Base-by-base conservation (phyloP, 2,888 invertebrate species). In the Erpobdella octoculata region DNA sequence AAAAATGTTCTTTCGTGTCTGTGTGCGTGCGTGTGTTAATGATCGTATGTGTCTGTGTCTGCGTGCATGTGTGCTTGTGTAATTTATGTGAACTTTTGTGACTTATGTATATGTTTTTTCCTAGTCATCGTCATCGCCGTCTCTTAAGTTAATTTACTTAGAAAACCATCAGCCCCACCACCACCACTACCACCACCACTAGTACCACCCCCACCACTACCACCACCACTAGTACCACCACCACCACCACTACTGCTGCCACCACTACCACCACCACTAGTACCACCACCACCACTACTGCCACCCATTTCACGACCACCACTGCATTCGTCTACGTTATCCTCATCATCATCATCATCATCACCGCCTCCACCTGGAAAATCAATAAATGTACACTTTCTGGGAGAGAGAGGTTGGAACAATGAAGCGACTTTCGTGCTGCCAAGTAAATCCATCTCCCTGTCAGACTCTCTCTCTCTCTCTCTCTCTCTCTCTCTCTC, bases 351-450 rank as follows among this genome's bases (percentile, higher is more conserved):
- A 28, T 53, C 53, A 28, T 53, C 53, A 9, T 53, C 53, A 3
- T 53, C 48, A 9, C 28, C 28, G 53, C 53, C 28, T 53, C 53
- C 53, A 53, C 53, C 53, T 53, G 53, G 53, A 53, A 53, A 53
- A 53, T 53, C 53, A 53, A 53, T 53, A 53, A 3, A 28, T 53
- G 53, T 53, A 53, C 28, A 53, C 53, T 53, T 53, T 53, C 53
- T 28, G 28, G 21, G 53, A 25, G n/a, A n/a, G n/a, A n/a, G n/a
- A n/a, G n/a, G n/a, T n/a, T n/a, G 28, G 28, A 53, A 53, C 53
- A 53, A 53, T 53, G 53, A n/a, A 53, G 53, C 53, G 28, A 21
- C 21, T n/a, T n/a, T n/a, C n/a, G n/a, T n/a, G n/a, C n/a, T n/a
- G n/a, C n/a, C n/a, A n/a, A n/a, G n/a, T n/a, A n/a, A n/a, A n/a